Evolutionary conservation across 2,797 vertebrate genomes (phyloP), one percentile per base, ranked within the genome.

Genomic region (Amazonetta brasiliensis): DNA sequence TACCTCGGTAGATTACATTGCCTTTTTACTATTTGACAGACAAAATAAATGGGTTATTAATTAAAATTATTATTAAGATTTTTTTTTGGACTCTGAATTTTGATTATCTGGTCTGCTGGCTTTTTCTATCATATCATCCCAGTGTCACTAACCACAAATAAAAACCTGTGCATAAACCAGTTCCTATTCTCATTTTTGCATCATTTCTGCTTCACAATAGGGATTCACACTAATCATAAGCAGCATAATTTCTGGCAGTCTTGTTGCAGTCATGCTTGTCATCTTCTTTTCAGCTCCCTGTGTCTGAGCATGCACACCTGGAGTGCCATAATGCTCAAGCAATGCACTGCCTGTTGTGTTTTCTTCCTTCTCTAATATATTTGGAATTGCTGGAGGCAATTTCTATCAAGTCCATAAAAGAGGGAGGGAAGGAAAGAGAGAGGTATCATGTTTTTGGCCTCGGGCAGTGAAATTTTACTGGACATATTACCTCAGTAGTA

Each of bases 71-170:
- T 80, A 90, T 93, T 93, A 93, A 79, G 62, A 63, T 12, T 7
- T 55, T 87, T 76, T 94, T 94, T 84, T 67, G 31, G 54, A 67
- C 56, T 85, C 67, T 93, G 71, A 86, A 84, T 96, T 92, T 83
- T 92, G 52, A 93, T 97, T 94, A 94, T 90, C 56, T 87, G 67
- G 66, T 94, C 84, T 80, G 67, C 62, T 91, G 76, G 88, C 76
- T 86, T 94, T 77, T 73, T 94, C 46, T 66, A 79, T 50, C 59
- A 83, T 69, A 94, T 92, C 87, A 92, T 74, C 59, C 43, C 21
- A 26, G 21, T 22, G n/a, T 55, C 72, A 94, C 48, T 64, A 89
- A 67, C 17, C 52, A 62, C 71, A 94, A 92, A 95, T 88, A 86
- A 90, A 86, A 89, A 68, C 68, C 43, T 77, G 35, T 79, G 9